Evolutionary conservation across 2,888 invertebrate genomes (phyloP).

Genomic region (Stictocephala bisonia): DNA sequence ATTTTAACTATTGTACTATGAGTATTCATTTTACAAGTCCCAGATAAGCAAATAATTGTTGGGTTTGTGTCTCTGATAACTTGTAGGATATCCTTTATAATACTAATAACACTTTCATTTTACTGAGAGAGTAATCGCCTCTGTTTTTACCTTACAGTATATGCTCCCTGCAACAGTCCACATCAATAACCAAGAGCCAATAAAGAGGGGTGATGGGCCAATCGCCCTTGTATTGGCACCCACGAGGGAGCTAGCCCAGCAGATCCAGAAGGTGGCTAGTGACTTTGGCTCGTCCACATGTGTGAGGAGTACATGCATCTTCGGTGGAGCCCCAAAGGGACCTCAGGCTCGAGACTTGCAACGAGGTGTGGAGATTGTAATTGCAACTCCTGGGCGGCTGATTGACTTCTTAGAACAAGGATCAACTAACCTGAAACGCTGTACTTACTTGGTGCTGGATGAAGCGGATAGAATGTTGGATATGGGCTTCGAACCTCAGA

Average conservation of each 20-base stretch:
- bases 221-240: conserved; percentile 91
- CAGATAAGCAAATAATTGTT: no score
- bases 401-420: conserved; percentile 93
- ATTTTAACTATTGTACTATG: no score
- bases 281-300: conserved; percentile 92
- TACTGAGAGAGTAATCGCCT: no score
- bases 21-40: no score
- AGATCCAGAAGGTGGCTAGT: conserved; percentile 89
- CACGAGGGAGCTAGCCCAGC: conserved; percentile 88
- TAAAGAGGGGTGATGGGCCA: conserved; percentile 92
- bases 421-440: conserved; percentile 76
- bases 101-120: no score
- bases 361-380: conserved; percentile 92
- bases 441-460: conserved; percentile 89
- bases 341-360: conserved; percentile 88
- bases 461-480: conserved; percentile 98
- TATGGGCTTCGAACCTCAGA: conserved; percentile 99
- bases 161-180: conserved; percentile 95
- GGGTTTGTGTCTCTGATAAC: no score
- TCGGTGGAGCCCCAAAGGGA: conserved; percentile 98
- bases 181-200: conserved; percentile 88
- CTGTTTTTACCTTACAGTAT: no score
- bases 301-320: conserved; percentile 93
- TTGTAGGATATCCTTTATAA: no score
- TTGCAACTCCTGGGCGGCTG: conserved; percentile 96